phyloP scores from a whole-genome alignment of 2,797 vertebrate species.

The Lemur catta region DNA sequence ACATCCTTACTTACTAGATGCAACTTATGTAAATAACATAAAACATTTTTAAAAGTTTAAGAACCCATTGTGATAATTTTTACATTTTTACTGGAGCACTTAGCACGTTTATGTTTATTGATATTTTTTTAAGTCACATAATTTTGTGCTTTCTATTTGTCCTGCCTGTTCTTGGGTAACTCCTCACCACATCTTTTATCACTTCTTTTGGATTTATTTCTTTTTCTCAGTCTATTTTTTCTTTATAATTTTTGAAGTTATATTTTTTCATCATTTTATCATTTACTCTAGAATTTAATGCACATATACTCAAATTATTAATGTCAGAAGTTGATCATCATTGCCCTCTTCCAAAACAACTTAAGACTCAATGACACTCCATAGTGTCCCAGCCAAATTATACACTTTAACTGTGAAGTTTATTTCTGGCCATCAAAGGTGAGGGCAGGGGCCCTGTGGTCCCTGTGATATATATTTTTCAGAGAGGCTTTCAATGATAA shows the following conservation, averaged over 20 bases:
- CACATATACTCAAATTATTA: background rate
- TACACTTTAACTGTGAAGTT: background rate
- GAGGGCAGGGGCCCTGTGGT: background rate
- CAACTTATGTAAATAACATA: background rate
- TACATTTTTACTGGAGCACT: background rate
- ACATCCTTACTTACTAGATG: background rate
- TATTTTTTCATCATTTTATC: background rate
- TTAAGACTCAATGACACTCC: background rate
- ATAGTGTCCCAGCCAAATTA: background rate
- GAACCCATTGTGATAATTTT: background rate
- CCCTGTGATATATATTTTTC: background rate
- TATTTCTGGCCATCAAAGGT: background rate
- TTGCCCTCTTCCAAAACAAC: background rate
- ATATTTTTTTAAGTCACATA: background rate
- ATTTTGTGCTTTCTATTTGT: conserved; percentile 15
- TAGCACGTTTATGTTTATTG: background rate
- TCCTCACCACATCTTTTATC: background rate
- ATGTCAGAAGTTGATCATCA: background rate
- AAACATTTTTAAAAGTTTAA: background rate
- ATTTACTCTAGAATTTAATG: background rate
- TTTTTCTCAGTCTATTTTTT: background rate
- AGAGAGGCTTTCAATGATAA: background rate
- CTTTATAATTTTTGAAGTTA: background rate
- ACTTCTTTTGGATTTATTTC: background rate
- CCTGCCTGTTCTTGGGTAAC: background rate